Conservation (phyloP, 2,113 vertebrate species). For the Syrmaticus mikado region DNA sequence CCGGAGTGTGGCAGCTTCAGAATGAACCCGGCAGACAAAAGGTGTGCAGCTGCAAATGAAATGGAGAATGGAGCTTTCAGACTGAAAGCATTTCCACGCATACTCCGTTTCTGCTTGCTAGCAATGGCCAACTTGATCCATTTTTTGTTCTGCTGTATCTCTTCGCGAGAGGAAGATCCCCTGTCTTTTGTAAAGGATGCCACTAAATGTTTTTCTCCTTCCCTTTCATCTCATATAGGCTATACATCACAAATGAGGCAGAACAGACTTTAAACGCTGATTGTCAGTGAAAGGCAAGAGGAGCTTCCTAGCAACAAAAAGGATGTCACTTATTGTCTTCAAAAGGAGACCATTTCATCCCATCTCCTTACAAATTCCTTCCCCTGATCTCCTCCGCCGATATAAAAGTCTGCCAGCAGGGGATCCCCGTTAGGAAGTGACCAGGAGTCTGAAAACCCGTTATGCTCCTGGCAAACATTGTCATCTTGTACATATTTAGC, state of each 20-base stretch:
- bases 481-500: conserved; percentile 11
- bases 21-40: not conserved
- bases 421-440: conserved; percentile 7
- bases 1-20: not conserved
- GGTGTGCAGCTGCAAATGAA: not conserved
- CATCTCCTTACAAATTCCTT: not conserved
- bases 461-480: conserved; percentile 27
- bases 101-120: not conserved
- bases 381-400: not conserved
- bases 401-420: conserved; percentile 16
- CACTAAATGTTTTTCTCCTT: not conserved
- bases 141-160: not conserved
- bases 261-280: conserved; percentile 27
- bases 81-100: rapidly evolving
- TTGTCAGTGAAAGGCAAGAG: conserved; percentile 28
- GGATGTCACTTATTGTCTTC: conserved; percentile 9
- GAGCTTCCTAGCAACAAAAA: conserved; percentile 39
- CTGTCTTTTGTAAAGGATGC: not conserved
- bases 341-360: conserved; percentile 5
- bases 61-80: not conserved
- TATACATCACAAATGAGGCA: conserved; percentile 27
- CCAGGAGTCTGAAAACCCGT: not conserved
- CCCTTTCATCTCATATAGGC: not conserved
- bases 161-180: not conserved
- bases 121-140: not conserved